phyloP scores from a whole-genome alignment of 2,888 invertebrate genomes.

The Erynnis tages region DNA sequence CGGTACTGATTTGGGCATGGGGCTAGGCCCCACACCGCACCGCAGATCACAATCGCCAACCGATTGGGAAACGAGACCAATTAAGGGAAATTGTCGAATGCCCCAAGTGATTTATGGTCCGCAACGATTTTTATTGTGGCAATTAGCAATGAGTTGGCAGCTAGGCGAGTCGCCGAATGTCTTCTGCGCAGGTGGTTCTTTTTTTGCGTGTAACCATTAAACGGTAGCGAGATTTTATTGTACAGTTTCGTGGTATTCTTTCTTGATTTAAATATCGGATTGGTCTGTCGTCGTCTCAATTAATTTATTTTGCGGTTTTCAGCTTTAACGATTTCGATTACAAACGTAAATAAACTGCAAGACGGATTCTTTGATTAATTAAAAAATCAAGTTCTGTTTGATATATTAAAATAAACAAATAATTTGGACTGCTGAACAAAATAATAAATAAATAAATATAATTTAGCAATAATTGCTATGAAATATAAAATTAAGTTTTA shows the following conservation, averaged over 20 bases:
- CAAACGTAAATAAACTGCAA: too few relatives aligned
- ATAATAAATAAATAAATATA: too few relatives aligned
- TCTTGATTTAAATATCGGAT: too few relatives aligned
- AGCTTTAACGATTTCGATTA: too few relatives aligned
- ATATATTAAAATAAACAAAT: too few relatives aligned
- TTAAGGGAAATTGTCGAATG: constrained; percentile 67
- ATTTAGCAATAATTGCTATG: too few relatives aligned
- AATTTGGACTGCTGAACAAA: too few relatives aligned
- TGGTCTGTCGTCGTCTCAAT: too few relatives aligned
- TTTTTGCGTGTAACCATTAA: constrained; percentile 15
- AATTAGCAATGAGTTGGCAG: constrained; percentile 52
- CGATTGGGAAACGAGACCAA: constrained; percentile 65
- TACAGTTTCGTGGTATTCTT: constrained; percentile 4
- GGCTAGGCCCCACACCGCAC: constrained; percentile 44
- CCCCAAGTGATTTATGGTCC: constrained; percentile 56
- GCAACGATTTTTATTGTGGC: constrained; percentile 53
- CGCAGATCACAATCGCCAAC: constrained; percentile 57
- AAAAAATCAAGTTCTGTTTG: too few relatives aligned
- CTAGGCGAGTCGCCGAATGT: constrained; percentile 34
- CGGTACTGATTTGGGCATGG: constrained; percentile 57
- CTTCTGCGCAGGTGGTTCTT: constrained; percentile 21
- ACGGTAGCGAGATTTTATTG: constrained; percentile 12
- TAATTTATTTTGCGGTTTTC: too few relatives aligned
- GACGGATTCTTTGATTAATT: too few relatives aligned
- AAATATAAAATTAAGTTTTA: too few relatives aligned